Percentiles rank a stretch among this genome's conserved stretches.
Evolutionary conservation across 2,113 vertebrate species (phyloP).

Genomic region (Dinomys branickii): DNA sequence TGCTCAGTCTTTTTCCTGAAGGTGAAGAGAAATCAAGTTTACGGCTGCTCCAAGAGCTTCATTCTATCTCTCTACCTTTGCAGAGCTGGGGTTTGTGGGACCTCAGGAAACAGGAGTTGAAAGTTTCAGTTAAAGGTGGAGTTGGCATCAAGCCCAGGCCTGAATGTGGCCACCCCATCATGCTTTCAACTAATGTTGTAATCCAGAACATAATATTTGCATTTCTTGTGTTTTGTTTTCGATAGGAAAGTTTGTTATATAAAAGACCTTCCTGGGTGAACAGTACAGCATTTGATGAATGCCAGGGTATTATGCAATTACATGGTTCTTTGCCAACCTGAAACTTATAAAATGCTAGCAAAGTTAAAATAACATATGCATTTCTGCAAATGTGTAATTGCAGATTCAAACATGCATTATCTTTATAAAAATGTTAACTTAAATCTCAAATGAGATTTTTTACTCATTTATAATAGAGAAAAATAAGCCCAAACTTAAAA

Average conservation of each 20-base stretch:
- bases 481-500: slow-evolving; percentile 17
- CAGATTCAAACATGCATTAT: background rate
- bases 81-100: background rate
- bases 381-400: background rate
- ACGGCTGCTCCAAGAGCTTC: background rate
- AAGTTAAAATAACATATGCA: background rate
- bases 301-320: background rate
- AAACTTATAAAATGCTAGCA: background rate
- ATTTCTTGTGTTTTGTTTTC: background rate
- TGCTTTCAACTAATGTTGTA: background rate
- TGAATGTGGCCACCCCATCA: background rate
- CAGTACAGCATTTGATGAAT: background rate
- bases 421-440: slow-evolving; percentile 12
- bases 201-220: background rate
- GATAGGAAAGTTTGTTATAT: slow-evolving; percentile 27
- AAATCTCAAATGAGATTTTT: background rate
- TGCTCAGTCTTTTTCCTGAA: background rate
- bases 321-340: background rate
- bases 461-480: background rate
- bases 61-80: background rate
- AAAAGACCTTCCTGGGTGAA: background rate
- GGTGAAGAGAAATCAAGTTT: background rate
- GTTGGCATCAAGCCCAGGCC: background rate
- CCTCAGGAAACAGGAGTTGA: background rate
- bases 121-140: background rate